These are phyloP conservation scores for Armadillidium nasatum DNA, from an alignment of 1,140 invertebrate genomes.

Conservation along the genomic window DNA sequence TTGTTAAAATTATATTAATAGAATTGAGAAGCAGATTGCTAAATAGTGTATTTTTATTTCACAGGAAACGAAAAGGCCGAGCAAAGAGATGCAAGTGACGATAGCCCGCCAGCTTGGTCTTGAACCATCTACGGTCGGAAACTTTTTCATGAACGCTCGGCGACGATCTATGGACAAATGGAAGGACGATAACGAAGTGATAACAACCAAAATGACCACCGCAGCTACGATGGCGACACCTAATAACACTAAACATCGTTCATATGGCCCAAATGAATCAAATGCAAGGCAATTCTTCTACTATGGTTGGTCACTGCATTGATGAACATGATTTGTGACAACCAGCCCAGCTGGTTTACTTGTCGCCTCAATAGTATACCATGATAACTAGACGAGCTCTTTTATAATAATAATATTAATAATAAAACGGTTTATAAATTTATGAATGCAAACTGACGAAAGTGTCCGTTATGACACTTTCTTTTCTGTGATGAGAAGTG, in stretches of 20 bases:
- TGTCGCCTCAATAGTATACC: constrained; percentile 35
- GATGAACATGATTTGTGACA: constrained; percentile 45
- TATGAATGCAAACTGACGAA: too few relatives aligned
- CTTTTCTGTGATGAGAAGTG: too few relatives aligned
- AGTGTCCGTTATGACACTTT: too few relatives aligned
- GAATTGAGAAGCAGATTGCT: too few relatives aligned
- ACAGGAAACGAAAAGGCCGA: constrained; percentile 98
- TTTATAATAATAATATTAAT: too few relatives aligned
- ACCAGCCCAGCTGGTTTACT: constrained; percentile 41
- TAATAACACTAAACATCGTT: constrained; percentile 31
- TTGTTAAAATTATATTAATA: too few relatives aligned
- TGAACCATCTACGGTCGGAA: constrained; percentile 97
- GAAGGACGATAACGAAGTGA: constrained; percentile 68
- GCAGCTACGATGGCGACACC: constrained; percentile 45
- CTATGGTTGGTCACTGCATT: constrained; percentile 41
- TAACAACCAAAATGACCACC: constrained; percentile 54
- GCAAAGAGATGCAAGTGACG: constrained; percentile 99
- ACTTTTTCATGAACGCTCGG: constrained; percentile 99
- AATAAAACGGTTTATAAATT: too few relatives aligned
- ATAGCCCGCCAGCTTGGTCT: constrained; percentile 95
- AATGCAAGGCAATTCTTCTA: constrained; percentile 38
- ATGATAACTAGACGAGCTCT: background rate
- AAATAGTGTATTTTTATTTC: constrained; percentile 49
- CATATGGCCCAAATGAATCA: constrained; percentile 42
- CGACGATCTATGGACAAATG: constrained; percentile 97